Conservation (phyloP, 1,140 invertebrate species). For the Cotesia glomerata region DNA sequence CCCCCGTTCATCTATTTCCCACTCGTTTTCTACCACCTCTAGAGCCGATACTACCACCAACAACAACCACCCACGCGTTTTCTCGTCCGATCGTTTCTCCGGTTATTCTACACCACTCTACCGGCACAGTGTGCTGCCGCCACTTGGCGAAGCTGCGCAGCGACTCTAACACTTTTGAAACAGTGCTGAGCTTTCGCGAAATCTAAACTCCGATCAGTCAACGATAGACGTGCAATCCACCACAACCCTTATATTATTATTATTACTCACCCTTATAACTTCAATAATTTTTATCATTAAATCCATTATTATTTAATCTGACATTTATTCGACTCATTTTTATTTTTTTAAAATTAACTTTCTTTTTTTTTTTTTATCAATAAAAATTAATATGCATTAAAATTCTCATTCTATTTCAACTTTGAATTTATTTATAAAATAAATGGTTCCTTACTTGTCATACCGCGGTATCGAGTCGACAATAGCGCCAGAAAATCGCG, state of each 20-base stretch:
- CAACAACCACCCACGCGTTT: slow-evolving; percentile 42
- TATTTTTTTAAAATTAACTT: background rate
- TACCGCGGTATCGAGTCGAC: background rate
- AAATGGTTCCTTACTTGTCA: background rate
- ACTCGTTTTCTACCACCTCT: slow-evolving; percentile 5
- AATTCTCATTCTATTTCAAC: background rate
- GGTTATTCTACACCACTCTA: no score
- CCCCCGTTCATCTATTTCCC: slow-evolving; percentile 27
- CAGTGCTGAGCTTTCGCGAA: background rate
- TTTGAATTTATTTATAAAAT: background rate
- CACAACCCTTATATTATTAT: background rate
- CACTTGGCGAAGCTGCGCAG: slow-evolving; percentile 18
- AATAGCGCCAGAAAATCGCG: background rate
- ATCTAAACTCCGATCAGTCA: slow-evolving; percentile 1
- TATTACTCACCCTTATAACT: background rate
- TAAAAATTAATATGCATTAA: background rate
- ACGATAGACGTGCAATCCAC: background rate
- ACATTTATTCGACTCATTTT: no score
- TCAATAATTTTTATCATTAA: no score
- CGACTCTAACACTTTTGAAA: background rate
- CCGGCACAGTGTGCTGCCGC: slow-evolving; percentile 17
- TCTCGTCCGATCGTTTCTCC: slow-evolving; percentile 20
- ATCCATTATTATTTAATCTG: no score
- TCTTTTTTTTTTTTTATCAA: background rate
- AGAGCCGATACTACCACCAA: background rate